Base-by-base conservation (phyloP, 2,797 vertebrate species). In the Fundulus diaphanus region DNA sequence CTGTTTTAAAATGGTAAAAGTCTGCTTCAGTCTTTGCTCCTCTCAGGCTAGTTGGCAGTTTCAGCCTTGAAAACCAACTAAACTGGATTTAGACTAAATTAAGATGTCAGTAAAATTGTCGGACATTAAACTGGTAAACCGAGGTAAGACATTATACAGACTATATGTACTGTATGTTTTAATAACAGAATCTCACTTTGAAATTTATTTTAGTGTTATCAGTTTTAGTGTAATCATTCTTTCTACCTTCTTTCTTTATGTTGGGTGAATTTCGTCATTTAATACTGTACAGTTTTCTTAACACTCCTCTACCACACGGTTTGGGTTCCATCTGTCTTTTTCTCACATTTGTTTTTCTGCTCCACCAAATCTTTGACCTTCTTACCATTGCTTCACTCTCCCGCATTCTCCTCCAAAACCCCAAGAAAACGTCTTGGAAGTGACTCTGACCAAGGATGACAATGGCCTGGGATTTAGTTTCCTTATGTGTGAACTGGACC, bases 401-500 rank as follows among this genome's bases (percentile, higher is more conserved):
- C 67, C 22, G 27, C 48, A 24, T 40, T 51, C 13, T 56, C n/a
- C 48, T 69, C 24, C 59, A 27, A 52, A 70, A 63, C 56, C 49
- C 29, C 49, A 89, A 98, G 97, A 94, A 66, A 96, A 95, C 78
- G 96, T 80, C 20, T 95, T 96, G 83, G 95, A 97, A 85, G 96
- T 98, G 84, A 96, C 86, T 52, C 85, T 98, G 85, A 96, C 77
- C 66, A 97, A 97, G 91, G 96, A 93, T 37, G 85, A 88, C 72
- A 92, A 83, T 6, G 96, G 97, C 7, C 93, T 97, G 3, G 97
- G 97, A 70, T 97, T 98, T 87, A 97, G 96, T 75, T 97, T 98
- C 72, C 84, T 97, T 57, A 94, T 95, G 92, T 94, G 94, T 44
- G 94, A 92, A 76, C 82, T 93, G 75, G 84, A 88, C 81, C 92